Percentiles rank a stretch among this genome's conserved stretches.
phyloP scores from a whole-genome alignment of 2,113 vertebrate species.

The Brachionichthys hirsutus region DNA sequence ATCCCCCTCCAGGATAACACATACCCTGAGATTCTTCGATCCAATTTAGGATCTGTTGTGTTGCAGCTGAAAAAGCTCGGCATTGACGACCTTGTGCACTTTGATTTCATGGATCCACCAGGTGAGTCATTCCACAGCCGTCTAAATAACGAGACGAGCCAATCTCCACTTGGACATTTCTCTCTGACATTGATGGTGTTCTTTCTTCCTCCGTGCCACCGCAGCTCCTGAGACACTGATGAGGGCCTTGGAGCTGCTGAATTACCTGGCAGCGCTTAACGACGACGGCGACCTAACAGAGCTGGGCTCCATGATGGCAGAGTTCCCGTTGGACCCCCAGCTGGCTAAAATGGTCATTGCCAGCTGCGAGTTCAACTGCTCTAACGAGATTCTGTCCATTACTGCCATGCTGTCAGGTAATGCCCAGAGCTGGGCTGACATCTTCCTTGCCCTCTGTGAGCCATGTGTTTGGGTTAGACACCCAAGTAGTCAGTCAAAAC shows the following conservation, averaged over 20 bases:
- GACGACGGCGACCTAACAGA: slow-evolving; percentile 96
- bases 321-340: slow-evolving; percentile 95
- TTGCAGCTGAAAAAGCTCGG: slow-evolving; percentile 96
- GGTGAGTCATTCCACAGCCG: slow-evolving; percentile 69
- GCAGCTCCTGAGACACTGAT: slow-evolving; percentile 98
- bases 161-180: not conserved
- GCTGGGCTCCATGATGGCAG: slow-evolving; percentile 98
- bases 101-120: slow-evolving; percentile 99
- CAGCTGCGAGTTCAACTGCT: slow-evolving; percentile 99
- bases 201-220: slow-evolving; percentile 5
- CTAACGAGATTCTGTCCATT: slow-evolving; percentile 98
- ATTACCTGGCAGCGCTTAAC: slow-evolving; percentile 95
- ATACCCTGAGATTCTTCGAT: slow-evolving; percentile 95
- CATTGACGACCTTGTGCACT: slow-evolving; percentile 97
- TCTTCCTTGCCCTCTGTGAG: slow-evolving; percentile 49
- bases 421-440: slow-evolving; percentile 72
- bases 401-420: slow-evolving; percentile 99
- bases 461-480: slow-evolving; percentile 18
- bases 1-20: slow-evolving; percentile 87
- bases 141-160: not conserved
- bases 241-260: slow-evolving; percentile 95
- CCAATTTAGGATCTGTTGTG: slow-evolving; percentile 94
- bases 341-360: slow-evolving; percentile 99
- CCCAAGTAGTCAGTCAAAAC: not conserved
- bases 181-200: not conserved